Conservation (phyloP, 1,140 invertebrate genomes). For the Atopsyche davidsoni region DNA sequence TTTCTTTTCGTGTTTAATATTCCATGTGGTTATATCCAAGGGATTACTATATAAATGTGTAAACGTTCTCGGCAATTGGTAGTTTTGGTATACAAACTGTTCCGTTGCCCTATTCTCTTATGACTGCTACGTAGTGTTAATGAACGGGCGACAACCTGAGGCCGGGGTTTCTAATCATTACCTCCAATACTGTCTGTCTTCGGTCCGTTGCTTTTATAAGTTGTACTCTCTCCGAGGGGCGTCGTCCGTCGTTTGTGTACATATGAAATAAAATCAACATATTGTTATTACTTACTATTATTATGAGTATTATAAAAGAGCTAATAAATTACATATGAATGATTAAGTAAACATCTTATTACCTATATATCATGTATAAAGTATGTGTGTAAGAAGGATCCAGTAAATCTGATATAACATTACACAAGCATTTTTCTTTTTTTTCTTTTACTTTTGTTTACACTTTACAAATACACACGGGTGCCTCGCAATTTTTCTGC, state of each 20-base stretch:
- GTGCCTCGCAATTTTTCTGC: no score
- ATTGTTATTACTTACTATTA: conserved; percentile 21
- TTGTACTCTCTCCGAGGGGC: background rate
- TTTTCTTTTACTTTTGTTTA: background rate
- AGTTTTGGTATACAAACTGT: no score
- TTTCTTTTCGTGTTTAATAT: no score
- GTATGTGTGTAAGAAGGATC: conserved; percentile 27
- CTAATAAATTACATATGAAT: conserved; percentile 31
- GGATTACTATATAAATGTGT: no score
- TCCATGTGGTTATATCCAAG: no score
- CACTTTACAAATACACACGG: no score
- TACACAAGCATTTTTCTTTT: conserved; percentile 12
- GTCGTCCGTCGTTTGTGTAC: no score
- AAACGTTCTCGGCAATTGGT: no score
- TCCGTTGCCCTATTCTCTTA: no score
- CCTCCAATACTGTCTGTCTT: conserved; percentile 3
- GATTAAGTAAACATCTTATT: conserved; percentile 28
- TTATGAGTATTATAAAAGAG: conserved; percentile 27
- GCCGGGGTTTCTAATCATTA: conserved; percentile 2
- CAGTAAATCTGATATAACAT: conserved; percentile 28
- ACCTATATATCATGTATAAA: conserved; percentile 30
- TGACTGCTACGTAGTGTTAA: no score
- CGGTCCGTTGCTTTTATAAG: conserved; percentile 6
- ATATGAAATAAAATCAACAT: conserved; percentile 15
- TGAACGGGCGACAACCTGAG: no score